These are phyloP conservation scores for Phalacrocorax aristotelis DNA, from an alignment of 2,113 vertebrate species.

Conservation along the genomic window DNA sequence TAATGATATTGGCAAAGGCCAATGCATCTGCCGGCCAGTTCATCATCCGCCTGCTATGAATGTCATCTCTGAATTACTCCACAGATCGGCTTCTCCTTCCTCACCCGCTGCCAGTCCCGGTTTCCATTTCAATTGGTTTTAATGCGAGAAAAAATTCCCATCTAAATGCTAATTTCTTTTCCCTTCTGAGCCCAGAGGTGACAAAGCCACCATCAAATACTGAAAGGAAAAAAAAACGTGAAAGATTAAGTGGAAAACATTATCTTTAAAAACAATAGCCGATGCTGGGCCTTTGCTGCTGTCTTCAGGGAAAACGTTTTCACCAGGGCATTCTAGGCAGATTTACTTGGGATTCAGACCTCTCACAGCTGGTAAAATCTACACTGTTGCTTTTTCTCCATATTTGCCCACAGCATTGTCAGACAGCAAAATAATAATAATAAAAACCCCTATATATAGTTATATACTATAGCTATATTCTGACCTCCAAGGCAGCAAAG, in stretches of 20 bases:
- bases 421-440: neutral
- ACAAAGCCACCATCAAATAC: slow-evolving; percentile 65
- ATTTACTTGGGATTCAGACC: slow-evolving; percentile 31
- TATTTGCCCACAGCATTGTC: neutral
- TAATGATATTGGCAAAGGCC: slow-evolving; percentile 58
- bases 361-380: neutral
- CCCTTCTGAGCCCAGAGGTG: slow-evolving; percentile 63
- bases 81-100: slow-evolving; percentile 11
- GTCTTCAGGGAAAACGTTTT: neutral
- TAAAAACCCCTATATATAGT: neutral
- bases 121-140: slow-evolving; percentile 69
- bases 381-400: neutral
- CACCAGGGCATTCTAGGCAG: neutral
- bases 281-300: neutral
- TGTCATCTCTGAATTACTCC: slow-evolving; percentile 61
- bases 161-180: slow-evolving; percentile 76
- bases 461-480: neutral
- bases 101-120: neutral
- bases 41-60: slow-evolving; percentile 53
- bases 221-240: neutral
- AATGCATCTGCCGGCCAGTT: neutral
- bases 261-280: slow-evolving; percentile 36
- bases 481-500: neutral
- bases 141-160: slow-evolving; percentile 64
- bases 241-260: slow-evolving; percentile 71